A percentile compares a stretch with the other conserved stretches of the same genome.
phyloP scores from a whole-genome alignment of 2,888 invertebrate genomes.

The Chorisops tibialis region DNA sequence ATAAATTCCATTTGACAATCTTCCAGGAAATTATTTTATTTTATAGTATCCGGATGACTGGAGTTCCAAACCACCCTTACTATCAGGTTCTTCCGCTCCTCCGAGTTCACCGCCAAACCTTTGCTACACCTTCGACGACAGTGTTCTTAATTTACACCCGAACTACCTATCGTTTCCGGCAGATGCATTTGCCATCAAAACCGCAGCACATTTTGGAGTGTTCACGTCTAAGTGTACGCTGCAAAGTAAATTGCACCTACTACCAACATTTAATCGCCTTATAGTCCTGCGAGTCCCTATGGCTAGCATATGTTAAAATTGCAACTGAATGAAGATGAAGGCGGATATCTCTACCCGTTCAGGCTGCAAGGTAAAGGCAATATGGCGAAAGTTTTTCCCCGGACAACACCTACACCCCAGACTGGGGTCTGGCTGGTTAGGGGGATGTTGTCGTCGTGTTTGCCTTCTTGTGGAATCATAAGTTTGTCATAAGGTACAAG shows the following conservation, averaged over 20 bases:
- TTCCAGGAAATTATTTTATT: slow-evolving; percentile 6
- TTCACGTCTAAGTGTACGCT: not conserved
- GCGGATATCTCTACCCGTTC: not conserved
- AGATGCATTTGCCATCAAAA: slow-evolving; percentile 28
- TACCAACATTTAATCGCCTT: no score
- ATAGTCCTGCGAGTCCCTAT: not conserved
- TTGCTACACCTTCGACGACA: not conserved
- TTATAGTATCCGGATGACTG: no score
- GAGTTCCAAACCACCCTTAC: no score
- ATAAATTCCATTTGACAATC: slow-evolving; percentile 22
- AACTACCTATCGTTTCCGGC: slow-evolving; percentile 25
- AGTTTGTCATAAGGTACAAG: slow-evolving; percentile 4
- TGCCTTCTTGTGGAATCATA: not conserved
- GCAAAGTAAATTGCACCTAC: no score
- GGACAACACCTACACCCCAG: no score
- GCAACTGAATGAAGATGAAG: not conserved
- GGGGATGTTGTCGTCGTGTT: no score
- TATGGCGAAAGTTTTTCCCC: no score
- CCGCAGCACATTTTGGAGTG: slow-evolving; percentile 22
- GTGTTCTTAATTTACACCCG: slow-evolving; percentile 23
- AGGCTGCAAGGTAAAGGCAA: not conserved
- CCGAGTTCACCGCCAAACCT: no score
- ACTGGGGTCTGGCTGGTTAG: no score
- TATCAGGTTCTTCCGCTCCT: no score
- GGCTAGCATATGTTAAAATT: no score